Evolutionary conservation across 2,888 invertebrate species (phyloP), one percentile per base, ranked within the genome.

Genomic region (Dryadula phaetusa): DNA sequence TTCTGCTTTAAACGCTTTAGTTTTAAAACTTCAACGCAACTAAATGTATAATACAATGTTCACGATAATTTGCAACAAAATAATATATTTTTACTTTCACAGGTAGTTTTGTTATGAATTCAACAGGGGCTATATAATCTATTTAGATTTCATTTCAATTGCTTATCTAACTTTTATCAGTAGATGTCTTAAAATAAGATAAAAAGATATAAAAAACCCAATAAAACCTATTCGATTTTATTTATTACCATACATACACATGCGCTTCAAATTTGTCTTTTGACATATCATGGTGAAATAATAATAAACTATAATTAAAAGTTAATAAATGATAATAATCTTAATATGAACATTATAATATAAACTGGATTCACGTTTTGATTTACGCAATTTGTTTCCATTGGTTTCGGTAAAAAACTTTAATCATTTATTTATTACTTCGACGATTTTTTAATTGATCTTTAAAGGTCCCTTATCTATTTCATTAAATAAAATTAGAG

Each of bases 61-160:
- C 18, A 52, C 16, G 28, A 52, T 52, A 28, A 52, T 52, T 52
- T 28, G 52, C 52, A 52, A 52, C 5, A 52, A 25, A 52, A 52
- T 28, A 52, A 16, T 28, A 16, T 4, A 52, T 28, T 52, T 52
- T 52, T 52, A 52, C 52, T 52, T 52, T 52, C 52, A 28, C 28
- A 52, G 8, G 12, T 16, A 16, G 8, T 52, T 28, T 52, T 16
- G 5, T 52, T 52, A 16, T 32, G 28, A 52, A 32, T 52, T 16
- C 52, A 32, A 52, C 52, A 32, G 52, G n/a, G 28, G 28, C 28
- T 32, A 6, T 32, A 52, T n/a, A 18, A 18, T 52, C 28, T 16
- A 28, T 25, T 49, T 16, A 10, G 49, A 28, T 49, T 49, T 4
- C 25, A 37, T 49, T 12, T 10, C 47, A 49, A 49, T 22, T 25